Conservation (phyloP, 1,140 invertebrate genomes). For the Helicorthomorpha holstii region DNA sequence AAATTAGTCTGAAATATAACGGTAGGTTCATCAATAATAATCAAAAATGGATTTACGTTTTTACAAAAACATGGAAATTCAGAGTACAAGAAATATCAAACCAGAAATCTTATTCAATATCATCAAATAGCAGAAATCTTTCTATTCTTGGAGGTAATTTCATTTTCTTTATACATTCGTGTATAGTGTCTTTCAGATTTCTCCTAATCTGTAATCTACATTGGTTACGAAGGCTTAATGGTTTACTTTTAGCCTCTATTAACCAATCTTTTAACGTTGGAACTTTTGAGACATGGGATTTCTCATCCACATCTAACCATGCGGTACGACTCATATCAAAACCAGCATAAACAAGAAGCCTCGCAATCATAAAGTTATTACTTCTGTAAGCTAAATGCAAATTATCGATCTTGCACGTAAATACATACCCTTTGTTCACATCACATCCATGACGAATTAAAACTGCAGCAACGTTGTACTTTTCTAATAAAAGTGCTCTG, state of each 20-base stretch:
- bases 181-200: conserved; percentile 16
- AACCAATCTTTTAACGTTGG: conserved; percentile 16
- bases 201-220: conserved; percentile 27
- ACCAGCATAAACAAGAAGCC: conserved; percentile 18
- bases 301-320: conserved; percentile 19
- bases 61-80: too few species aligned
- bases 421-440: conserved; percentile 21
- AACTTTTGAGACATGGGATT: conserved; percentile 11
- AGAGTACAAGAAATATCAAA: too few species aligned
- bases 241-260: conserved; percentile 22
- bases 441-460: conserved; percentile 31
- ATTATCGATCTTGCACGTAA: conserved; percentile 20
- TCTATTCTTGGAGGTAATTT: conserved; percentile 21
- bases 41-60: too few species aligned
- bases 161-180: conserved; percentile 19
- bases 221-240: conserved; percentile 27
- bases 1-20: too few species aligned
- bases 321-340: conserved; percentile 16
- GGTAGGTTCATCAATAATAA: too few species aligned
- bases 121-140: conserved; percentile 18
- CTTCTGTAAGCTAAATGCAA: conserved; percentile 25
- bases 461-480: conserved; percentile 25
- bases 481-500: conserved; percentile 27
- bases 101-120: background rate
- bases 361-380: conserved; percentile 19